Evolutionary conservation across 2,113 vertebrate species (phyloP).

Genomic region (Chlamydotis undulata): DNA sequence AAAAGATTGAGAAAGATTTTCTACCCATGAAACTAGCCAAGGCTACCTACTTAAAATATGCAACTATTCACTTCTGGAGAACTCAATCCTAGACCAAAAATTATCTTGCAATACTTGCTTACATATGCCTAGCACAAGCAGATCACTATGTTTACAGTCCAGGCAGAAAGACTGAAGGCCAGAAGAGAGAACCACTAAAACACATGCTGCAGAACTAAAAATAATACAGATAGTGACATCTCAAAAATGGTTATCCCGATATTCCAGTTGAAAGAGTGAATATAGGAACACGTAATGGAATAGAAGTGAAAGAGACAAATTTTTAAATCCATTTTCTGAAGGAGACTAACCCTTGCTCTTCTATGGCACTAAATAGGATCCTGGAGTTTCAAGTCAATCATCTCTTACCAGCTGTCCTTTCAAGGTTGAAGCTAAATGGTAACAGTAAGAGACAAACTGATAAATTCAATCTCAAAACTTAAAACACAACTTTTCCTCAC

Average conservation of each 20-base stretch:
- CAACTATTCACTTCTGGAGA: neutral
- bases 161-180: neutral
- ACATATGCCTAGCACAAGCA: neutral
- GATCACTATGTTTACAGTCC: neutral
- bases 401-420: neutral
- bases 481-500: neutral
- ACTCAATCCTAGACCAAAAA: neutral
- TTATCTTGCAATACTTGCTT: neutral
- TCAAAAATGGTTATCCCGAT: neutral
- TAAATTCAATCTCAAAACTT: neutral
- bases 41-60: neutral
- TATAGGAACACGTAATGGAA: neutral
- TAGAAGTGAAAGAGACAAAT: neutral
- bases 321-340: neutral
- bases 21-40: neutral
- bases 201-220: fast-evolving
- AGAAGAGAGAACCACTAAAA: neutral
- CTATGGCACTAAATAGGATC: neutral
- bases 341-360: neutral
- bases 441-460: neutral
- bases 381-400: neutral
- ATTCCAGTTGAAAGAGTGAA: neutral
- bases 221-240: neutral
- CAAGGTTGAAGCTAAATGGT: neutral
- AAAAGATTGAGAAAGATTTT: neutral